Evolutionary conservation across 2,113 vertebrate genomes (phyloP).

Genomic region (Garra rufa): DNA sequence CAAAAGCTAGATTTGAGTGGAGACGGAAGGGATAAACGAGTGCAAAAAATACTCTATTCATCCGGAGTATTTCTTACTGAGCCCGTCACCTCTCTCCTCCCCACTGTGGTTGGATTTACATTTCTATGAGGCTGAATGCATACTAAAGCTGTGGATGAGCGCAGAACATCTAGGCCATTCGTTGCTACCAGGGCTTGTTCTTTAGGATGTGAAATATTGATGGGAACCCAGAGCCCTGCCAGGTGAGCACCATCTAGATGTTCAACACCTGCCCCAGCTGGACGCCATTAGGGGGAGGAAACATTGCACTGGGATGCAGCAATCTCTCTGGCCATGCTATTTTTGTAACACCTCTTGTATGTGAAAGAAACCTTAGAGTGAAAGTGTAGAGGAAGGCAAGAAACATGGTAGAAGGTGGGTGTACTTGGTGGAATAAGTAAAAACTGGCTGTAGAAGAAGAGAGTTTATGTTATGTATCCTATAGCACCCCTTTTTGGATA

Average conservation of each 20-base stretch:
- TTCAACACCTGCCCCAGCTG: conserved; percentile 26
- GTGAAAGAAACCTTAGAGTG: not conserved
- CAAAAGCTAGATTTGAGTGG: conserved; percentile 58
- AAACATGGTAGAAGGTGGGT: not conserved
- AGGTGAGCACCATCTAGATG: conserved; percentile 10
- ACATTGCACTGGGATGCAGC: not conserved
- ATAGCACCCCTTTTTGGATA: not conserved
- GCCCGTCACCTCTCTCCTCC: conserved; percentile 56
- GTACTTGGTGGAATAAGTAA: not conserved
- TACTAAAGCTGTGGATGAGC: conserved; percentile 57
- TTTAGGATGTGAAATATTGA: conserved; percentile 50
- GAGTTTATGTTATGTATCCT: not conserved
- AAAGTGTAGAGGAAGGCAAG: not conserved
- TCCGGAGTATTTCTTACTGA: conserved; percentile 63
- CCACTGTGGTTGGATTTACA: conserved; percentile 67
- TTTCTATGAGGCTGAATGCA: conserved; percentile 69
- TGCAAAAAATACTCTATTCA: conserved; percentile 60
- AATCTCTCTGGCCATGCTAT: not conserved
- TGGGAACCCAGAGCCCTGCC: conserved; percentile 39
- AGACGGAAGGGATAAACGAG: conserved; percentile 35
- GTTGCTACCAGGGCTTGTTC: conserved; percentile 41
- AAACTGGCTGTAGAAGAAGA: not conserved
- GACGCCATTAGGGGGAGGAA: conserved; percentile 26
- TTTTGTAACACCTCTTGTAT: not conserved
- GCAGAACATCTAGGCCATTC: conserved; percentile 55